Percentiles rank a stretch among this genome's conserved stretches.
These are phyloP conservation scores for Channa striata DNA, from an alignment of 2,797 vertebrate species.

Conservation along the genomic window DNA sequence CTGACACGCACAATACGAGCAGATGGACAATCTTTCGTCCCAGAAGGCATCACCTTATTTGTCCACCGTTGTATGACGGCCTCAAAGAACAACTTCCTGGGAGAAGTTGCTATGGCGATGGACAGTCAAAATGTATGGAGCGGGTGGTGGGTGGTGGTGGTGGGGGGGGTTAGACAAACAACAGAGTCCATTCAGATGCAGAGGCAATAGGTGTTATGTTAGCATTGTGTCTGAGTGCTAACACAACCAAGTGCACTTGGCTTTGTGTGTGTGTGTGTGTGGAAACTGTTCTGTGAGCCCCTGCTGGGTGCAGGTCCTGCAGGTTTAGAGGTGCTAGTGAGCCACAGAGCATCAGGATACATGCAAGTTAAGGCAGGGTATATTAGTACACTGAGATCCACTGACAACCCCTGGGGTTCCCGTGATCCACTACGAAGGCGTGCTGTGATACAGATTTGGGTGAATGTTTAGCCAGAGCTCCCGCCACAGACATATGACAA, in stretches of 20 bases:
- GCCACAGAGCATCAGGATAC: no score
- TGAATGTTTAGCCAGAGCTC: background rate
- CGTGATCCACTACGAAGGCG: no score
- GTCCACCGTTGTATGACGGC: constrained; percentile 38
- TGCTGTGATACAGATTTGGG: background rate
- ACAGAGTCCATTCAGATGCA: constrained; percentile 36
- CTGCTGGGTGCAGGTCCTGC: constrained; percentile 30
- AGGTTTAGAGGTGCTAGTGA: background rate
- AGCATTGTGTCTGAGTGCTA: constrained; percentile 20
- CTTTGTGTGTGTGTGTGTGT: constrained; percentile 12
- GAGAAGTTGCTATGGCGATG: constrained; percentile 63
- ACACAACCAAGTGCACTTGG: background rate
- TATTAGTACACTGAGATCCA: no score
- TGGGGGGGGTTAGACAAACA: constrained; percentile 31
- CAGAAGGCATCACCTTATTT: constrained; percentile 50
- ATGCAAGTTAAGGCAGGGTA: no score
- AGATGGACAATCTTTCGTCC: constrained; percentile 48
- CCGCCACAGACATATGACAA: background rate
- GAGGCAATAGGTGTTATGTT: constrained; percentile 4
- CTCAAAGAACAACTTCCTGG: constrained; percentile 30
- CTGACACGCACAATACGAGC: constrained; percentile 54
- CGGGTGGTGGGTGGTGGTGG: no score
- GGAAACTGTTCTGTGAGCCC: constrained; percentile 2
- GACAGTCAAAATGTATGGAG: constrained; percentile 37
- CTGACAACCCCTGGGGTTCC: no score